Evolutionary conservation across 2,888 invertebrate genomes (phyloP).

Genomic region (Schizaphis graminum): DNA sequence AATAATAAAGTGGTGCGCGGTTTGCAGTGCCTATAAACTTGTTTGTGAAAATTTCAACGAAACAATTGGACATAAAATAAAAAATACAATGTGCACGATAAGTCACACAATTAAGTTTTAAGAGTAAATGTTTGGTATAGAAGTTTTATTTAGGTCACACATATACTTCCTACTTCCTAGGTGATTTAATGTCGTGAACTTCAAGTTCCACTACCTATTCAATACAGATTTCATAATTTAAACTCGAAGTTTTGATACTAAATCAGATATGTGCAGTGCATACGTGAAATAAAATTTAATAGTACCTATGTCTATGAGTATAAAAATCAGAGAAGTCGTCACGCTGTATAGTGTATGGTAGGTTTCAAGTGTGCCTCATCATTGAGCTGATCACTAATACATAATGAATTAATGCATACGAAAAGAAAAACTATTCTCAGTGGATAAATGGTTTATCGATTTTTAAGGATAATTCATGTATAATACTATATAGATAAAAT

Average conservation of each 20-base stretch:
- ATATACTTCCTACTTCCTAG: not conserved
- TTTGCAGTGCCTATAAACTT: not conserved
- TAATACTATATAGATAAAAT: too few relatives aligned
- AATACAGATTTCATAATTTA: constrained; percentile 13
- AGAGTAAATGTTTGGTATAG: not conserved
- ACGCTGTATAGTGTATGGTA: not conserved
- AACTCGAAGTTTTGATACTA: not conserved
- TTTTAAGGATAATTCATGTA: not conserved
- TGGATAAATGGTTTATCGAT: not conserved
- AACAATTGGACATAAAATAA: not conserved
- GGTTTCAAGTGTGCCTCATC: not conserved
- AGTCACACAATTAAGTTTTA: not conserved
- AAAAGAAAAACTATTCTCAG: not conserved
- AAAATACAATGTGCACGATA: not conserved
- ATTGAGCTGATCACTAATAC: not conserved
- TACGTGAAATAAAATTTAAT: not conserved
- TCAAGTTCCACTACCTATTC: not conserved
- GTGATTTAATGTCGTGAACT: not conserved
- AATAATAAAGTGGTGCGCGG: not conserved
- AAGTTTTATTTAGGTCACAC: not conserved
- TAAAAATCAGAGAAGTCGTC: not conserved
- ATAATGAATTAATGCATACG: not conserved
- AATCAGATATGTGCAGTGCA: not conserved
- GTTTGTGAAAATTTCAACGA: not conserved
- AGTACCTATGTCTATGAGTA: not conserved